These are phyloP conservation scores for Entomobrya multifasciata DNA, from an alignment of 2,888 invertebrate species.

Conservation along the genomic window DNA sequence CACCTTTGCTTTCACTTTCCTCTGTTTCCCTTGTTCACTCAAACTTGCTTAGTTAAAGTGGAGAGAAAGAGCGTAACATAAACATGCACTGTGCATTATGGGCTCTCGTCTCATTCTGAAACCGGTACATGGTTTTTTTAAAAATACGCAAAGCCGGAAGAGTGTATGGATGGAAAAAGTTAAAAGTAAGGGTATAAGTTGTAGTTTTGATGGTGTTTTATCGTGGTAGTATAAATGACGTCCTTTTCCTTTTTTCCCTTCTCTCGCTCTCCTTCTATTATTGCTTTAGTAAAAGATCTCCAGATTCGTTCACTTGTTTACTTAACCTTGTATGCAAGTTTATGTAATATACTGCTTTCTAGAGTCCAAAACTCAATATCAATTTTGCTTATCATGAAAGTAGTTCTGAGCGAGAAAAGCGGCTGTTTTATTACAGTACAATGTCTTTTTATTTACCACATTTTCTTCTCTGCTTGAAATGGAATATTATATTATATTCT, in stretches of 20 bases:
- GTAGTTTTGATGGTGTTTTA: not conserved
- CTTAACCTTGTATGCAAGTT: constrained; percentile 41
- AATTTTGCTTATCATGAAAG: constrained; percentile 19
- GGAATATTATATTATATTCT: not conserved
- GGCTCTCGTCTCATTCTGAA: not conserved
- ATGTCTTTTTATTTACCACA: not conserved
- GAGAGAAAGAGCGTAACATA: not conserved
- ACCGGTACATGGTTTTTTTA: not conserved
- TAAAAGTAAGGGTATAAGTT: not conserved
- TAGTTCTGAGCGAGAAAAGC: not conserved
- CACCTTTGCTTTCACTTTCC: constrained; percentile 46
- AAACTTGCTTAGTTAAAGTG: not conserved
- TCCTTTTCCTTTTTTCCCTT: not conserved
- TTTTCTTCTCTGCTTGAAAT: not conserved
- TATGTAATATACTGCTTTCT: constrained; percentile 12
- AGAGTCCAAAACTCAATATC: constrained; percentile 32
- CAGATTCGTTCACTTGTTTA: constrained; percentile 26
- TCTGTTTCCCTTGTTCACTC: not conserved
- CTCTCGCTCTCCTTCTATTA: not conserved
- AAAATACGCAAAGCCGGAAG: not conserved
- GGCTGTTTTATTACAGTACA: not conserved
- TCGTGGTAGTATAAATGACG: constrained; percentile 30
- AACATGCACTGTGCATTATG: not conserved
- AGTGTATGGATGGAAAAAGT: not conserved
- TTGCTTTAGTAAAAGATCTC: constrained; percentile 32